phyloP scores from a whole-genome alignment of 64 coral and sea anemone genomes.

The Pocillopora damicornis region DNA sequence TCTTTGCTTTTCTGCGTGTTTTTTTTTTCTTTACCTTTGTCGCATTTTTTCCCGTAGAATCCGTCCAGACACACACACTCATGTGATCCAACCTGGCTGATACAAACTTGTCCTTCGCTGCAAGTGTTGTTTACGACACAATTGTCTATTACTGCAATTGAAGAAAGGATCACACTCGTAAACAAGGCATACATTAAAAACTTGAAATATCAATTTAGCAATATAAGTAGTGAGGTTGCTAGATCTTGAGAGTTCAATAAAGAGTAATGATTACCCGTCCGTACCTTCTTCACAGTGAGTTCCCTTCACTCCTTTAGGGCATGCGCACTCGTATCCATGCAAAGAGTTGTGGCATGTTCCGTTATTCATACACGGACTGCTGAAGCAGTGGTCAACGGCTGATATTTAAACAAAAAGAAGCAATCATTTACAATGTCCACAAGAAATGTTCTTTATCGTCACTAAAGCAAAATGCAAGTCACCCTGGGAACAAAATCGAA shows the following conservation, averaged over 20 bases:
- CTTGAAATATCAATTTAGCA: too few relatives aligned
- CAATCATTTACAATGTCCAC: too few relatives aligned
- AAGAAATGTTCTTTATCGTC: too few relatives aligned
- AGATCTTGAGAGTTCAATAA: too few relatives aligned
- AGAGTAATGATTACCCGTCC: not conserved
- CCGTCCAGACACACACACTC: not conserved
- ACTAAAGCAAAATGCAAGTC: too few relatives aligned
- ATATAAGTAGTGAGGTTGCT: too few relatives aligned
- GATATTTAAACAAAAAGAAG: not conserved
- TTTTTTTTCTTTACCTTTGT: not conserved
- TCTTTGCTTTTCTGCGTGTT: too few relatives aligned
- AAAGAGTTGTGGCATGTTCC: slow-evolving; percentile 8
- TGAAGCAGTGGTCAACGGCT: slow-evolving; percentile 12
- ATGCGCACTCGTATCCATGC: slow-evolving; percentile 1
- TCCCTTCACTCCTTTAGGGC: slow-evolving; percentile 1
- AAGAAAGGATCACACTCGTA: not conserved
- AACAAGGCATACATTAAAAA: too few relatives aligned
- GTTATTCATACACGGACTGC: slow-evolving; percentile 13
- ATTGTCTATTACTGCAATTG: not conserved
- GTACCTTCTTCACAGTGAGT: slow-evolving; percentile 10
- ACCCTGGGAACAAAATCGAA: too few relatives aligned
- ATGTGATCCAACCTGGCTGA: not conserved
- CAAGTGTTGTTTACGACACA: not conserved
- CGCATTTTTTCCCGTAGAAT: not conserved
- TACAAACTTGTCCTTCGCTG: not conserved